A percentile compares a stretch with the other conserved stretches of the same genome.
Evolutionary conservation across 2,797 vertebrate genomes (phyloP).

Genomic region (Tokudaia muenninki): DNA sequence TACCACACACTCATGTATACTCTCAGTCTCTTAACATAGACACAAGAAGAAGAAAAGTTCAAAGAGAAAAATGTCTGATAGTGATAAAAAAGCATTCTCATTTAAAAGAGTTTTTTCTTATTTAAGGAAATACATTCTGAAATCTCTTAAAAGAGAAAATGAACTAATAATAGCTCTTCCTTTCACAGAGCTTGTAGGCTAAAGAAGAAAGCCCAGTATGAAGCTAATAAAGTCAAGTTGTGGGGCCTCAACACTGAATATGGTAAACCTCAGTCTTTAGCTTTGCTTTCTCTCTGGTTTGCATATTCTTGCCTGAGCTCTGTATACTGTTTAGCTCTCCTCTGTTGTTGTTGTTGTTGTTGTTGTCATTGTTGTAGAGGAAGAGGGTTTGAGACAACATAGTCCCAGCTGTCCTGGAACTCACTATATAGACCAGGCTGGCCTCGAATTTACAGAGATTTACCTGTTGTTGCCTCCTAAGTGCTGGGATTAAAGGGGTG

Average conservation of each 20-base stretch:
- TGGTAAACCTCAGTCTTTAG: conserved; percentile 89
- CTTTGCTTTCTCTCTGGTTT: conserved; percentile 73
- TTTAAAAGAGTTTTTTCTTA: not conserved
- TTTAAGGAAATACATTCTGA: conserved; percentile 57
- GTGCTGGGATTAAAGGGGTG: not conserved
- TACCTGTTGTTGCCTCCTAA: not conserved
- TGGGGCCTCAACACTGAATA: conserved; percentile 99
- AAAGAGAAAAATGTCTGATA: not conserved
- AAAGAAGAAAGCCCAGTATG: conserved; percentile 99
- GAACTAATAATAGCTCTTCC: conserved; percentile 72
- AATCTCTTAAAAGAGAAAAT: conserved; percentile 65
- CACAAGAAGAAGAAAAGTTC: not conserved
- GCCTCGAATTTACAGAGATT: not conserved
- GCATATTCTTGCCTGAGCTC: conserved; percentile 13
- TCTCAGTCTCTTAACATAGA: not conserved
- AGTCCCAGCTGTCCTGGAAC: not conserved
- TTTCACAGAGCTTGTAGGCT: conserved; percentile 96
- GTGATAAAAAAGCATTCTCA: not conserved
- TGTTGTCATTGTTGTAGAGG: not conserved
- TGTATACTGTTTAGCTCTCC: not conserved
- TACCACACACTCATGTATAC: not conserved
- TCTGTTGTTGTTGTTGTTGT: not conserved
- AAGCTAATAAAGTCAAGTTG: conserved; percentile 99
- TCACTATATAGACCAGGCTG: not conserved
- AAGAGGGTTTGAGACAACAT: not conserved